These are phyloP conservation scores for Polyploca ridens DNA, from an alignment of 2,888 invertebrate genomes.

Conservation along the genomic window DNA sequence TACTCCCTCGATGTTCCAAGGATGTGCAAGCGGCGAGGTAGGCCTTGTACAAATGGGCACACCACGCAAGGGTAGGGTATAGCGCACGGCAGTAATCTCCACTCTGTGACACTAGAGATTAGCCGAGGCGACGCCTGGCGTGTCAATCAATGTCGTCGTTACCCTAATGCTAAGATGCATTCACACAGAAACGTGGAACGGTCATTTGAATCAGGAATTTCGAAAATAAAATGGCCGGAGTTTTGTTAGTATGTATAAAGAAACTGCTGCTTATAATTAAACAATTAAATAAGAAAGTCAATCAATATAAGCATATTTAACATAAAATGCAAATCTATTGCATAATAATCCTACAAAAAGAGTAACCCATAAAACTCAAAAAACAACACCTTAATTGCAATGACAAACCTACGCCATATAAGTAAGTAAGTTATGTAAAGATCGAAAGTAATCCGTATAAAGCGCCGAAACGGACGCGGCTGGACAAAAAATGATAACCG, in stretches of 20 bases:
- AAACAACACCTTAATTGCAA: slow-evolving; percentile 35
- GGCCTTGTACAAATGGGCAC: slow-evolving; percentile 21
- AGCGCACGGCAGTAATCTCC: slow-evolving; percentile 42
- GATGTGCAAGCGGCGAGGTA: slow-evolving; percentile 10
- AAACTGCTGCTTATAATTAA: background rate
- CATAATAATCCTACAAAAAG: slow-evolving; percentile 22
- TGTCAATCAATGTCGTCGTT: slow-evolving; percentile 61
- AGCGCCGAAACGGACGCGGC: slow-evolving; percentile 27
- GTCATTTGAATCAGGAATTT: slow-evolving; percentile 42
- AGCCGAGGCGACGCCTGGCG: slow-evolving; percentile 53
- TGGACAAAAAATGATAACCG: slow-evolving; percentile 39
- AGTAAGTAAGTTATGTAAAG: slow-evolving; percentile 38
- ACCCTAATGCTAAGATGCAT: slow-evolving; percentile 44
- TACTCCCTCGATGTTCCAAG: background rate
- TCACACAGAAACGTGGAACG: slow-evolving; percentile 37
- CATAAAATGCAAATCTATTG: background rate
- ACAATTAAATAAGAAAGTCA: background rate
- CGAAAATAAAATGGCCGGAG: slow-evolving; percentile 38
- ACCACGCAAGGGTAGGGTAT: slow-evolving; percentile 16
- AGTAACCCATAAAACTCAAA: slow-evolving; percentile 35
- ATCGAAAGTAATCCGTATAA: slow-evolving; percentile 43
- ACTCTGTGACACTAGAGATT: slow-evolving; percentile 64
- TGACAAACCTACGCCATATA: slow-evolving; percentile 34
- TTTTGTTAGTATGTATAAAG: background rate
- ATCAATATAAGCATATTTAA: background rate